Evolutionary conservation across 2,888 invertebrate species (phyloP), one percentile per base, ranked within the genome.

Genomic region (Drosophila paramelanica): DNA sequence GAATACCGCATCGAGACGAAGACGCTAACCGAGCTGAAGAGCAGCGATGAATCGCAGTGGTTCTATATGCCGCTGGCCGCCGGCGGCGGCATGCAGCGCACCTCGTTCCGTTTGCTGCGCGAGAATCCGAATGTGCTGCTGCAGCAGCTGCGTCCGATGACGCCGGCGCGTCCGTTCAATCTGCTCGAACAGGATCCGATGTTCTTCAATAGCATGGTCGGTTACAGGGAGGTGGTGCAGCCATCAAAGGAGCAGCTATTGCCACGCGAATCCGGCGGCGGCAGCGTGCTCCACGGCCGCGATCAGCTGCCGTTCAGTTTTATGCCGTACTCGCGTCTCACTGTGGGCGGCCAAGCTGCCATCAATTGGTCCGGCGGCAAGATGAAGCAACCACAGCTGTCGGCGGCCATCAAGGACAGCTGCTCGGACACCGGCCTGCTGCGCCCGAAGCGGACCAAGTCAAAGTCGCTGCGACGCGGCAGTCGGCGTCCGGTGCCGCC

Each of bases 171-270:
- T 3, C 70, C 87, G 0, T 91, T 90, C 46, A 92, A 90, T 67
- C 50, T 90, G 3, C 75, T 92, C 6, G 92, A 91, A n/a, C 91
- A 91, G 61, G 90, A 91, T 60, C 77, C 88, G 1, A 71, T 90
- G 55, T 91, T 92, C 62, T 88, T 92, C 23, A 88, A 91, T 23
- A 82, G 86, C 51, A 67, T 91, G 45, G 5, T 58, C 8, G 47
- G 57, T 45, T 65, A 62, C 14, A 45, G 39, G 7, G 46, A 66
- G 3, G 20, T 3, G 20, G 20, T 3, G 20, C 20, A 20, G 4
- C 11, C 50, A 10, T 59, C 51, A 23, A 17, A 14, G 27, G 58
- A 58, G 27, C 27, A 50, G 38, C 13, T 43, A 27, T 6, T 25
- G 39, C 46, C 36, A 1, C 41, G 71, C n/a, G 57, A 47, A 23